These are phyloP conservation scores for Antechinus stuartii DNA, from an alignment of 2,113 vertebrate genomes.

Conservation along the genomic window DNA sequence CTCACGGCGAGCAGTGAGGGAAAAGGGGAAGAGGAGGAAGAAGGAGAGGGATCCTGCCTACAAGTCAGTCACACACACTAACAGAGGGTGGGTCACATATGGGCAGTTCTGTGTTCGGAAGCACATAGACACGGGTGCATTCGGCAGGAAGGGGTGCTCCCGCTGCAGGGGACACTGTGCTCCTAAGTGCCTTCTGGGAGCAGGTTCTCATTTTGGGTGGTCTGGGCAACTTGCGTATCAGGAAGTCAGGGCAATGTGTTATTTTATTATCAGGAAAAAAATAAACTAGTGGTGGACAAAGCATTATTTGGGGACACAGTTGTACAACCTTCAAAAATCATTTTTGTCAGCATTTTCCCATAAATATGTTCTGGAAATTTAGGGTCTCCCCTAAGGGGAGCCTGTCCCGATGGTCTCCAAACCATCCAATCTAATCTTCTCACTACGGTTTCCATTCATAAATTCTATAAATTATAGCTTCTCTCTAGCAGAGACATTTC, in stretches of 20 bases:
- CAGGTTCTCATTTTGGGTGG: neutral
- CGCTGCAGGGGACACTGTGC: neutral
- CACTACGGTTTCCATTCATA: neutral
- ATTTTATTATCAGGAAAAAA: neutral
- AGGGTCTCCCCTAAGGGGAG: neutral
- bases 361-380: neutral
- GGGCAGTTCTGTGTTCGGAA: neutral
- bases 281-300: neutral
- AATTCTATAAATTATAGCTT: neutral
- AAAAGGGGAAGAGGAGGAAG: neutral
- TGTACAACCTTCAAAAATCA: neutral
- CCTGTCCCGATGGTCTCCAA: neutral
- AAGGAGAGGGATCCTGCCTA: neutral
- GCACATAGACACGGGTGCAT: neutral
- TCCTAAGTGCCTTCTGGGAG: neutral
- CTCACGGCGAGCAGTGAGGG: neutral
- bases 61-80: neutral
- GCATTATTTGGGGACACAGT: neutral
- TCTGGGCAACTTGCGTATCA: neutral
- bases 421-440: neutral
- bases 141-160: neutral
- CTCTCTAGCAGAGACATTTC: neutral
- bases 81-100: neutral
- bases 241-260: neutral
- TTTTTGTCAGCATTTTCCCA: neutral